Evolutionary conservation across 1,140 invertebrate species (phyloP), one percentile per base, ranked within the genome.

Genomic region (Stratiolaelaps scimitus): DNA sequence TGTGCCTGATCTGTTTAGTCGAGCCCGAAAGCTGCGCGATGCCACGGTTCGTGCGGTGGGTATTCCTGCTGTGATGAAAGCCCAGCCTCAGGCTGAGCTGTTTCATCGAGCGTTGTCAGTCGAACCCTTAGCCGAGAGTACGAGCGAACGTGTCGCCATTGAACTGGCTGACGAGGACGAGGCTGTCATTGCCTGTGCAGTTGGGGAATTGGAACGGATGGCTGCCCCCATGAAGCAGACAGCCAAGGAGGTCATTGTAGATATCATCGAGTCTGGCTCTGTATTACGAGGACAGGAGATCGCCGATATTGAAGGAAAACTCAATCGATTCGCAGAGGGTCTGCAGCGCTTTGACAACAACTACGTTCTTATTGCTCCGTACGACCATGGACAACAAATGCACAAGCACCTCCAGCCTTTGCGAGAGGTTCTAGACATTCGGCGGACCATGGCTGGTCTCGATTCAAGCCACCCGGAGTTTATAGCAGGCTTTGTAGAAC

Each of bases 311-410:
- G 53, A 60, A 34, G 20, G 10, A 2, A 26, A 20, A 4, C 53
- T 60, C 2, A 34, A 60, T 2, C 26, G 26, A 34, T 60, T 60
- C 10, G 26, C 26, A 17, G 34, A 60, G 20, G 53, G 23, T 23
- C 53, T 60, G 17, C 53, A 60, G 13, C 26, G 53, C 15, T 60
- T 29, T 34, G 53, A 60, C 10, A 34, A 60, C 15, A 60, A 60
- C 53, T 60, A 60, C 53, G 53, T 60, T 4, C 20, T 29, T 5
- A 26, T 26, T 10, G 20, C 34, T 15, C 13, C 15, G 6, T 60
- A 60, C 23, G 10, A 60, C 15, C 53, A 60, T 26, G 53, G 26
- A 20, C 53, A 60, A 60, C 26, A 26, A 34, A 15, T 60, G 26
- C 13, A 15, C 15, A 60, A 60, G 53, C 53, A 60, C 10, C 53